Evolutionary conservation across 1,140 invertebrate genomes (phyloP).

Genomic region (Saxidomus purpurata): DNA sequence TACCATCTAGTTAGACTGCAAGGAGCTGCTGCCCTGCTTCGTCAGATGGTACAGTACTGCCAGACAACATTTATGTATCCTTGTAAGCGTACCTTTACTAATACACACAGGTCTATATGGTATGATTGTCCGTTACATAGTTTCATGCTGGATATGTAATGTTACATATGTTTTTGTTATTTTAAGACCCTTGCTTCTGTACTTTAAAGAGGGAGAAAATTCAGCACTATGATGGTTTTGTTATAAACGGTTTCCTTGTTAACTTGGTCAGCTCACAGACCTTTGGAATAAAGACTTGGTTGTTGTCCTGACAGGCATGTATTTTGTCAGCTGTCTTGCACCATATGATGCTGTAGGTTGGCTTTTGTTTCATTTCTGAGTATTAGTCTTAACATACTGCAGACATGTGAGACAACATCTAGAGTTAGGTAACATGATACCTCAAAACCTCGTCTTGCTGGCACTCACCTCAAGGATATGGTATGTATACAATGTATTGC

Average conservation of each 20-base stretch:
- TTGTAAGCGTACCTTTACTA: background rate
- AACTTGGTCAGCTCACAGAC: no score
- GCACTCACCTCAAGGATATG: conserved; percentile 26
- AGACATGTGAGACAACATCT: conserved; percentile 31
- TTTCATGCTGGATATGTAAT: no score
- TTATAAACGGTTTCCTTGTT: no score
- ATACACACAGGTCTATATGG: background rate
- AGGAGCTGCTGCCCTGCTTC: conserved; percentile 36
- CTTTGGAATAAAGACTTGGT: no score
- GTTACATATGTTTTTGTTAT: no score
- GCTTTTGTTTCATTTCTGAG: no score
- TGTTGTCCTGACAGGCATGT: no score
- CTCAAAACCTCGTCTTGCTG: conserved; percentile 28
- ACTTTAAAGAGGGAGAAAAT: no score
- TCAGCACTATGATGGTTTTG: no score
- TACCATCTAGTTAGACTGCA: conserved; percentile 39
- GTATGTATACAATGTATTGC: background rate
- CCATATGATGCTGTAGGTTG: no score
- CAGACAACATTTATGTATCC: conserved; percentile 41
- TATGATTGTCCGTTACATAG: background rate
- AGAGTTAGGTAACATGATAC: conserved; percentile 51
- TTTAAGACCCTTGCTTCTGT: no score
- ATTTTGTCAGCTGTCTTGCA: no score
- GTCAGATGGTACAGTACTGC: conserved; percentile 14
- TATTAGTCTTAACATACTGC: background rate